Percentiles rank a stretch among this genome's conserved stretches.
Evolutionary conservation across 2,797 vertebrate species (phyloP).

Genomic region (Hemibagrus guttatus): DNA sequence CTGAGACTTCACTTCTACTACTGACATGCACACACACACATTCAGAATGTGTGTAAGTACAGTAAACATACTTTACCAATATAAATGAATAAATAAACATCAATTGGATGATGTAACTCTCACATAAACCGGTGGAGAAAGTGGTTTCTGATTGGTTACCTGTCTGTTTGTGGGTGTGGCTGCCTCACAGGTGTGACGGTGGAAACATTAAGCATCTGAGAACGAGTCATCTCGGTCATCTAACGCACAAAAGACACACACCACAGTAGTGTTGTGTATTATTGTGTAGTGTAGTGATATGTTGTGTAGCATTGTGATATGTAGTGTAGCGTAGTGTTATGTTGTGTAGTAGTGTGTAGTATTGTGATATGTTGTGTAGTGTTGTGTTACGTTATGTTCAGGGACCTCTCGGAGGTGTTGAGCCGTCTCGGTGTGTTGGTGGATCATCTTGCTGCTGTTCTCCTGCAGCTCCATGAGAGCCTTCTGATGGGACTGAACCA

Average conservation of each 20-base stretch:
- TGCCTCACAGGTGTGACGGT: conserved; percentile 64
- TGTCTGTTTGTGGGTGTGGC: conserved; percentile 73
- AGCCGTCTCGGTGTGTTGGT: conserved; percentile 82
- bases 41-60: neutral
- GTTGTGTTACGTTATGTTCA: neutral
- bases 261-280: neutral
- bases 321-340: neutral
- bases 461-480: conserved; percentile 80
- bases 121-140: neutral
- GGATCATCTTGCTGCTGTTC: conserved; percentile 78
- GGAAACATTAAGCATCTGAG: conserved; percentile 71
- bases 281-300: neutral
- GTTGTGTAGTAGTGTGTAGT: neutral
- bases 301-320: neutral
- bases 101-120: neutral
- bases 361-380: neutral
- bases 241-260: conserved; percentile 57
- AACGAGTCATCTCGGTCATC: conserved; percentile 84
- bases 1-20: conserved; percentile 75
- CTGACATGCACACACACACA: conserved; percentile 41
- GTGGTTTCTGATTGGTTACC: conserved; percentile 67
- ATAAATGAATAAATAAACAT: neutral
- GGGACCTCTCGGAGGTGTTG: conserved; percentile 85
- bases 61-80: neutral
- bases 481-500: conserved; percentile 80